A percentile compares a stretch with the other conserved stretches of the same genome.
Evolutionary conservation across 2,113 vertebrate genomes (phyloP).

Genomic region (Gambusia affinis): DNA sequence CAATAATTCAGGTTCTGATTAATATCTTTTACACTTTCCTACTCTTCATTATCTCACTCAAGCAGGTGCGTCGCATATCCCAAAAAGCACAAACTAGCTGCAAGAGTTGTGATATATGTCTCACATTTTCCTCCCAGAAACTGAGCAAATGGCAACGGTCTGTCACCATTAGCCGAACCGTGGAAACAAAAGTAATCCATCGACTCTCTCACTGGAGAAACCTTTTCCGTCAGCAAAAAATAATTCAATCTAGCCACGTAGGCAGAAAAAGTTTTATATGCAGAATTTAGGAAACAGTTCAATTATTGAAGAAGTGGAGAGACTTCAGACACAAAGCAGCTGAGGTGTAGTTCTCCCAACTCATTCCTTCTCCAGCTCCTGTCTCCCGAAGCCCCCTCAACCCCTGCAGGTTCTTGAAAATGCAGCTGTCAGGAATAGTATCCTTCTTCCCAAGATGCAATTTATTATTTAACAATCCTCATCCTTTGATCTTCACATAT

Average conservation of each 20-base stretch:
- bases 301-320: conserved; percentile 11
- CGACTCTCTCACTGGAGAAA: conserved; percentile 21
- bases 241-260: conserved; percentile 22
- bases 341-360: conserved; percentile 14
- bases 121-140: background rate
- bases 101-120: conserved; percentile 3
- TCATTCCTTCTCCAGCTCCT: conserved; percentile 1
- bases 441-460: conserved; percentile 20
- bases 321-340: conserved; percentile 36
- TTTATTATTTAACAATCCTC: conserved; percentile 46
- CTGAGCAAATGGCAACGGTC: conserved; percentile 14
- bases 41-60: background rate
- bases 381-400: background rate
- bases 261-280: conserved; percentile 44
- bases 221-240: conserved; percentile 45
- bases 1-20: background rate
- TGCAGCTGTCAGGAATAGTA: conserved; percentile 33
- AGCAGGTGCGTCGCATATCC: background rate
- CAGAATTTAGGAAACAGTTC: conserved; percentile 22
- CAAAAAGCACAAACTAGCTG: background rate
- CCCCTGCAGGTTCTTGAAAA: conserved; percentile 37
- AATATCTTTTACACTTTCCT: background rate
- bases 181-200: conserved; percentile 19
- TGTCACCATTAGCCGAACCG: conserved; percentile 40
- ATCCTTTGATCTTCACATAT: conserved; percentile 42